phyloP scores from a whole-genome alignment of 2,113 vertebrate genomes.

The Polypterus bichir region DNA sequence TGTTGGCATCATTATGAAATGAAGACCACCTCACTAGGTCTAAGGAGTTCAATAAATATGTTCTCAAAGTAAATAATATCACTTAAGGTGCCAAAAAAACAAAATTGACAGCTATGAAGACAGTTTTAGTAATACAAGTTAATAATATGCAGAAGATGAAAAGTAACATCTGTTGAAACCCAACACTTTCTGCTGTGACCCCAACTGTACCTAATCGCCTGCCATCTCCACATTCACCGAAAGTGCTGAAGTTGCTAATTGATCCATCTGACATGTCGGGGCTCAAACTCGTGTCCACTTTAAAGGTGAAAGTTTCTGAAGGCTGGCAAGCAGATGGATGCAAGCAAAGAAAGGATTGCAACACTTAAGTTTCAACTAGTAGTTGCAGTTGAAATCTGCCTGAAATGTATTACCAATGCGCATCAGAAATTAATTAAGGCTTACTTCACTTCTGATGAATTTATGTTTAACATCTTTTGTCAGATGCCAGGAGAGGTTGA shows the following conservation, averaged over 20 bases:
- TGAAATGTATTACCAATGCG: constrained; percentile 52
- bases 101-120: too few species aligned
- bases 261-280: constrained; percentile 34
- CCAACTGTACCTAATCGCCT: constrained; percentile 10
- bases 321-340: constrained; percentile 11
- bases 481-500: constrained; percentile 39
- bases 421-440: constrained; percentile 45
- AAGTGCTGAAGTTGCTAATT: constrained; percentile 34
- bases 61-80: too few species aligned
- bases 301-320: constrained; percentile 19
- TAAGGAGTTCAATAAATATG: too few species aligned
- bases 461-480: constrained; percentile 25
- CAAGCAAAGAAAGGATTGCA: constrained; percentile 21
- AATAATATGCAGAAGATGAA: too few species aligned
- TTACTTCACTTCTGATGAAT: constrained; percentile 10
- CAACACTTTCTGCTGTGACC: constrained; percentile 20
- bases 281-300: constrained; percentile 21
- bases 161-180: constrained; percentile 31
- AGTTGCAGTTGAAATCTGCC: constrained; percentile 35
- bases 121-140: too few species aligned
- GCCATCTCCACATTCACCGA: constrained; percentile 19
- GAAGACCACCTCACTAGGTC: too few species aligned
- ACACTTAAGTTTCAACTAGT: constrained; percentile 20
- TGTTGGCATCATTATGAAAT: too few species aligned
- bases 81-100: too few species aligned